phyloP scores from a whole-genome alignment of 2,888 invertebrate genomes.

The Cataglyphis altisquamis region DNA sequence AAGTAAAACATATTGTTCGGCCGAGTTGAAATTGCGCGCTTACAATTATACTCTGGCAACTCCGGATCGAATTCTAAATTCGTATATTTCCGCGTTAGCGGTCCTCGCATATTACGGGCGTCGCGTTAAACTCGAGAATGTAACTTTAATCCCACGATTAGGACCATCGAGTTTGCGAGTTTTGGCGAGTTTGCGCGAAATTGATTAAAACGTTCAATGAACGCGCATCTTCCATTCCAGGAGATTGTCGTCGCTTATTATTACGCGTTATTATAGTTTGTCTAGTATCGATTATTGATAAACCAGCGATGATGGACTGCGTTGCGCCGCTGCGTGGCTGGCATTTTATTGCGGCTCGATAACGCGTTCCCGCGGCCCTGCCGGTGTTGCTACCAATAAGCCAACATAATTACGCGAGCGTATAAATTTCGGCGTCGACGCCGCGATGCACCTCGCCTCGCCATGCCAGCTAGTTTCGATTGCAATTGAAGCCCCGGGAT shows the following conservation, averaged over 20 bases:
- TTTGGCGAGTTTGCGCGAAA: constrained; percentile 24
- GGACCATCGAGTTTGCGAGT: constrained; percentile 23
- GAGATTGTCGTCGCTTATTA: constrained; percentile 14
- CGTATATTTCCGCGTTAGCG: background rate
- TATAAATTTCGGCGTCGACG: constrained; percentile 46
- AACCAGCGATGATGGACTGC: constrained; percentile 31
- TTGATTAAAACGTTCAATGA: constrained; percentile 42
- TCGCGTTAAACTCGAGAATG: constrained; percentile 29
- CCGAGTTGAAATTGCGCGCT: constrained; percentile 27
- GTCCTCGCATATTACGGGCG: constrained; percentile 2
- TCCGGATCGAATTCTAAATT: constrained; percentile 21
- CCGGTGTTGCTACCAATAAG: background rate
- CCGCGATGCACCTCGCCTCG: background rate
- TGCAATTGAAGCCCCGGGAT: constrained; percentile 30
- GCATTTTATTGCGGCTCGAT: constrained; percentile 50
- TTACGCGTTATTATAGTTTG: constrained; percentile 26
- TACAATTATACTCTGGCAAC: constrained; percentile 8
- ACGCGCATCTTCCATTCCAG: background rate
- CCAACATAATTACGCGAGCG: constrained; percentile 46
- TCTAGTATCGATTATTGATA: constrained; percentile 35
- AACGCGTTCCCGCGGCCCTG: background rate
- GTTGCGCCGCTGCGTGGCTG: background rate
- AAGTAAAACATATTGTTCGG: constrained; percentile 5
- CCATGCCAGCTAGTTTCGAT: constrained; percentile 5
- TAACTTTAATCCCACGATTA: background rate